Evolutionary conservation across 2,888 invertebrate species (phyloP), one percentile per base, ranked within the genome.

Genomic region (Eupithecia abbreviata): DNA sequence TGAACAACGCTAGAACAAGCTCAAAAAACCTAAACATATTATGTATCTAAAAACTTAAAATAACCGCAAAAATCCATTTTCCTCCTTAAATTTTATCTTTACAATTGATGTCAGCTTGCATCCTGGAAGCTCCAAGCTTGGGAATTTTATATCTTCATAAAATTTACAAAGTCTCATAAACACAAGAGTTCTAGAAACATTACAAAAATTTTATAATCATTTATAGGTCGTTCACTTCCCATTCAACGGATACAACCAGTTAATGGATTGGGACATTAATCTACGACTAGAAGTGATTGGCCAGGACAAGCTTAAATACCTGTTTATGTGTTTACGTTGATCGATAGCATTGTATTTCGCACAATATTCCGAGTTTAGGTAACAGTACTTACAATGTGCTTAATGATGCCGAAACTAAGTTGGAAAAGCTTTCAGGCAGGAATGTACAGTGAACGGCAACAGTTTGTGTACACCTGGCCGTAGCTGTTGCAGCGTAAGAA

Each of bases 11-110:
- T 68, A 18, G n/a, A 68, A 45, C 9, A 66, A 66, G 15, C 66
- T 42, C 42, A 66, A 74, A 74, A 74, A 68, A 77, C 62, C 62
- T 69, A 72, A 74, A 72, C 55, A 3, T 45, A 45, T 5, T 45
- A 45, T 5, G 45, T 45, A 45, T 45, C 66, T 13, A 15, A 70
- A 41, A 43, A 42, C 47, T 30, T 69, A 49, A 68, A 30, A 12
- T 62, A 30, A 69, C 69, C 69, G 18, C 51, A 62, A 41, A 69
- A 43, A 74, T 43, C 42, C 65, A 65, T 77, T 77, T 73, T 77
- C 84, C 83, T 84, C 81, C 81, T 84, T 78, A 85, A 85, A 86
- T 82, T 72, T 77, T 79, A 87, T 86, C 86, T 82, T 18, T 55
- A 77, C 81, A 82, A 81, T 78, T 82, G 81, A 78, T 83, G 81